Evolutionary conservation across 2,113 vertebrate species (phyloP).

Genomic region (Cnemophilus loriae): DNA sequence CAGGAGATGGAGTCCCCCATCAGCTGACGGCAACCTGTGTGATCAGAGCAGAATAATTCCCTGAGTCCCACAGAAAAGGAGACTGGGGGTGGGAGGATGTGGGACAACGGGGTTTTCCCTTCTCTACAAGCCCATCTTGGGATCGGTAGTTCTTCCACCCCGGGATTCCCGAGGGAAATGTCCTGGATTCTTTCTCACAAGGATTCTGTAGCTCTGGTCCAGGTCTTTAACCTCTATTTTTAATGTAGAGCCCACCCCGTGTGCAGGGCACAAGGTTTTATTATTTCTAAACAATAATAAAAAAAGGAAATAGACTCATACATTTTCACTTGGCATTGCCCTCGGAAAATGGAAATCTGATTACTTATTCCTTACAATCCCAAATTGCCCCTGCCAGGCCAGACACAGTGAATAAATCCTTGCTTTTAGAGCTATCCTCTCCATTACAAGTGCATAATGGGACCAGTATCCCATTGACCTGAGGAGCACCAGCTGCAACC

Average conservation of each 20-base stretch:
- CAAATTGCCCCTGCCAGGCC: slow-evolving; percentile 49
- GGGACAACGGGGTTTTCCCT: neutral
- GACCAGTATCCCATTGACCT: slow-evolving; percentile 19
- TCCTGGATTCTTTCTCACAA: neutral
- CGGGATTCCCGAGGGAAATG: neutral
- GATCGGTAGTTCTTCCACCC: neutral
- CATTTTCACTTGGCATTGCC: slow-evolving; percentile 17
- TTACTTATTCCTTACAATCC: slow-evolving; percentile 62
- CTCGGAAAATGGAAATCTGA: slow-evolving; percentile 28
- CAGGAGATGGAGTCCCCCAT: neutral
- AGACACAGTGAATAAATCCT: slow-evolving; percentile 62
- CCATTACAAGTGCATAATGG: neutral
- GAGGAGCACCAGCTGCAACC: neutral
- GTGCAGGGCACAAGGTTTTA: neutral
- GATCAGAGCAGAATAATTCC: neutral
- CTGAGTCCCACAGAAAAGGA: neutral
- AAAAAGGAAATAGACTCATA: neutral
- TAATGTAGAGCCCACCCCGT: neutral
- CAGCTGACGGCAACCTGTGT: neutral
- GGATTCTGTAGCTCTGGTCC: neutral
- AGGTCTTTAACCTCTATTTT: neutral
- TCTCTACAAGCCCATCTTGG: neutral
- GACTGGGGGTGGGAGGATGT: neutral
- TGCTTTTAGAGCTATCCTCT: neutral
- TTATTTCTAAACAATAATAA: neutral